Base-by-base conservation (phyloP, 2,797 vertebrate species). In the Mus spretus region DNA sequence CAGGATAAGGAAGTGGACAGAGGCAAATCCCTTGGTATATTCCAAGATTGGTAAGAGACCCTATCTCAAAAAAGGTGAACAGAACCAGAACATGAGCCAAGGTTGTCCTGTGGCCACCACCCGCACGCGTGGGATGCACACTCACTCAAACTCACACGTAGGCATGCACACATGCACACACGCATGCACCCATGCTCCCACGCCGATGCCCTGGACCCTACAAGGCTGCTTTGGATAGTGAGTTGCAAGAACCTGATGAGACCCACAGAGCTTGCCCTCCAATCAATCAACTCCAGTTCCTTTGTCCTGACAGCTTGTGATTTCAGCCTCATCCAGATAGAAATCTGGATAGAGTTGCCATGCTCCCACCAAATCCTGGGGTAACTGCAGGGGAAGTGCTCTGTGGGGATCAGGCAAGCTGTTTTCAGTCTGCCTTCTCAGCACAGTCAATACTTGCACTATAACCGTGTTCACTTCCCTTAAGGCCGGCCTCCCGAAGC, bases 71-170 rank as follows among this genome's bases (percentile, higher is more conserved):
- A 67, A 50, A 50, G 28, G 15, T 47, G 19, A 63, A n/a, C 31
- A n/a, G 44, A 20, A 34, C 40, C 44, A 50, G 61, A 67, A 44
- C 28, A n/a, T 24, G 5, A 53, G 12, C 19, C 44, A 14, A 17
- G 44, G 20, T 47, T 55, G 50, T 55, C 67, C 83, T 55, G n/a
- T 57, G 28, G 67, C 34, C 34, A 72, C 67, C n/a, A 65, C 12
- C 47, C 63, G 37, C 28, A 14, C 3, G 1, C 17, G 10, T 31
- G 37, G 14, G 37, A 57, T 22, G 81, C 31, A 26, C 59, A 63
- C 15, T 17, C 1, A 0, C 7, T 44, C 44, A 5, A 44, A 26
- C n/a, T 8, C 47, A n/a, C 5, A 12, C 4, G 0, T 34, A 13
- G 1, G 1, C 7, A 20, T 9, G 1, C 53, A 82, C 19, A 6